Evolutionary conservation across 2,888 invertebrate genomes (phyloP).

Genomic region (Drosophila kuntzei): DNA sequence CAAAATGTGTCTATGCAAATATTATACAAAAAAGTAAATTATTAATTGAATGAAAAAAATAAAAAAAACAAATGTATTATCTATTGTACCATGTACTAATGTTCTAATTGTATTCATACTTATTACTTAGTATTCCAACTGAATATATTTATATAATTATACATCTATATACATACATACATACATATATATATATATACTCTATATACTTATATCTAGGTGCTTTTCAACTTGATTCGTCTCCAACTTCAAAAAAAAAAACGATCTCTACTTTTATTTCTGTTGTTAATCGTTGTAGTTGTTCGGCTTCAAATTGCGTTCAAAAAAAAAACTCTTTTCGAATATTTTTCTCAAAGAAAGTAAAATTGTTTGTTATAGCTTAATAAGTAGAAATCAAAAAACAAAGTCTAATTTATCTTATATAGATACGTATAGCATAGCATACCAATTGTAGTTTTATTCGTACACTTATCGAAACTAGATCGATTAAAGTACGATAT

Average conservation of each 20-base stretch:
- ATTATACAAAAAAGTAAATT: constrained; percentile 38
- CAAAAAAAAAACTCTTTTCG: constrained; percentile 32
- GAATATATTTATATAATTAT: constrained; percentile 50
- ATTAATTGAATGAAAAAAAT: neutral
- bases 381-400: constrained; percentile 51
- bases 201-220: constrained; percentile 51
- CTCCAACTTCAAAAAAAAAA: constrained; percentile 3
- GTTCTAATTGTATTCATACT: constrained; percentile 50
- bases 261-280: constrained; percentile 10
- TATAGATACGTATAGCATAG: constrained; percentile 33
- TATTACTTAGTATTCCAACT: constrained; percentile 42
- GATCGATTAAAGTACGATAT: constrained; percentile 32
- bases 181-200: constrained; percentile 36
- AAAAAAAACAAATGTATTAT: constrained; percentile 47
- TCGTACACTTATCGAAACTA: constrained; percentile 34
- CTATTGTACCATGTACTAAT: constrained; percentile 49
- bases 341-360: constrained; percentile 72
- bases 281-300: constrained; percentile 34
- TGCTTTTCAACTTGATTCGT: constrained; percentile 39
- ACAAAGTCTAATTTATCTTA: constrained; percentile 63
- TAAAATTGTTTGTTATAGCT: constrained; percentile 65
- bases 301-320: constrained; percentile 47
- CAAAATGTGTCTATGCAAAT: constrained; percentile 76
- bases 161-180: constrained; percentile 50
- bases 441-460: constrained; percentile 42